Base-by-base conservation (phyloP, 1,140 invertebrate genomes). In the Drosophila bocqueti region DNA sequence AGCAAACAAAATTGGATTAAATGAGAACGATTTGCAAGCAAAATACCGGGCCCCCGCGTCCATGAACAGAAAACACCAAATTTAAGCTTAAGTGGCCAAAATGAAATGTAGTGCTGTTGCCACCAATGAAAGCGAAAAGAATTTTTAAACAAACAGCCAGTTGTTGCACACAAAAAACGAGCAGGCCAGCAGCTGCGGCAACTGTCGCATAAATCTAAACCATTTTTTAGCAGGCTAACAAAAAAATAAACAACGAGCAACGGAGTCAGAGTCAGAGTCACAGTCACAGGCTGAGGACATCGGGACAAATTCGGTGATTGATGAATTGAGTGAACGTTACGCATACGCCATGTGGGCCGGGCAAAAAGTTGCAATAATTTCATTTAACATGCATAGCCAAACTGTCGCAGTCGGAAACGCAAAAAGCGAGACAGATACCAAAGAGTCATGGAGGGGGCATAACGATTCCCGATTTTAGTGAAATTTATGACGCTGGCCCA, bases 311-410 rank as follows among this genome's bases (percentile, higher is more conserved):
- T 68, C 65, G 55, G 73, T 87, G 83, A 87, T 87, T 87, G 81
- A 87, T 87, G 83, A 79, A 87, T 86, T 76, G 76, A 50, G 64
- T 58, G 66, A 71, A 66, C 71, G 67, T 66, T 83, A 80, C 84
- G 68, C 83, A 81, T 84, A 81, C 84, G 72, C 67, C 83, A 89
- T 80, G 72, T 74, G 76, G 43, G 57, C 40, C 54, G 42, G 40
- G 26, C 66, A 87, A 76, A 77, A 79, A 60, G 36, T 76, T 62
- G 84, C 81, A 89, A 87, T 87, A 87, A 87, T 87, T 87, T 87
- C 84, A 89, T 87, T 87, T 81, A 89, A 78, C 83, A 83, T 87
- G 84, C 81, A 87, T 74, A 81, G 62, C 72, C 58, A 67, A 89
- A 89, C 68, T 67, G 77, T 52, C 65, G 73, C 43, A 74, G 49